Base-by-base conservation (phyloP, 2,888 invertebrate species). In the Dynastes grantii region DNA sequence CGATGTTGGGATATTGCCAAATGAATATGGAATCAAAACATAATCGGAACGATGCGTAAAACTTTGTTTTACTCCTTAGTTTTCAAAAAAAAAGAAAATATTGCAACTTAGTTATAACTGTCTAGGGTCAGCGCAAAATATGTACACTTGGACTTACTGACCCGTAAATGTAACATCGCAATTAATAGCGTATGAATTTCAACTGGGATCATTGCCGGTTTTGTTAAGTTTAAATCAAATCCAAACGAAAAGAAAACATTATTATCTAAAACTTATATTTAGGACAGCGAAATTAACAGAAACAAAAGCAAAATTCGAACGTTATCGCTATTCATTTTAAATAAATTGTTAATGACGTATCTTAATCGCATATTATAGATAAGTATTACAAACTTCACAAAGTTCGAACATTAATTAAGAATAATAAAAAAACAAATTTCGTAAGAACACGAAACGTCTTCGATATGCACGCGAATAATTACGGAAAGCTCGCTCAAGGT, bases 391-490 rank as follows among this genome's bases (percentile, higher is more conserved):
- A 22, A 58, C 16, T 58, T 16, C 55, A 2, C 22, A 58, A 58
- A 16, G 22, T 58, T 22, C n/a, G 9, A 8, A 58, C 55, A 27
- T 58, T 58, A 58, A 58, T 58, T 58, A 58, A 58, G 5, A 22
- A 58, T 58, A 27, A 58, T 58, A 58, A 58, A 58, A 53, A 58
- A 27, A 58, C 16, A 27, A 22, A 58, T 22, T 58, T 58, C 55
- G 22, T 27, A 58, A 45, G 45, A 45, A 45, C 22, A 6, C 9
- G n/a, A 58, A 58, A 58, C 16, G 22, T 58, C 55, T 58, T 58
- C 55, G 55, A 22, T 22, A 58, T 22, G 55, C 22, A 22, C n/a
- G 55, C 55, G 9, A 58, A 58, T 45, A 58, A 58, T 58, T 58
- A 16, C 45, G 45, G 8, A 45, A 45, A 45, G 45, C 45, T 58